These are phyloP conservation scores for Drosophila fulvimacula DNA, from an alignment of 2,888 invertebrate species.

Conservation along the genomic window DNA sequence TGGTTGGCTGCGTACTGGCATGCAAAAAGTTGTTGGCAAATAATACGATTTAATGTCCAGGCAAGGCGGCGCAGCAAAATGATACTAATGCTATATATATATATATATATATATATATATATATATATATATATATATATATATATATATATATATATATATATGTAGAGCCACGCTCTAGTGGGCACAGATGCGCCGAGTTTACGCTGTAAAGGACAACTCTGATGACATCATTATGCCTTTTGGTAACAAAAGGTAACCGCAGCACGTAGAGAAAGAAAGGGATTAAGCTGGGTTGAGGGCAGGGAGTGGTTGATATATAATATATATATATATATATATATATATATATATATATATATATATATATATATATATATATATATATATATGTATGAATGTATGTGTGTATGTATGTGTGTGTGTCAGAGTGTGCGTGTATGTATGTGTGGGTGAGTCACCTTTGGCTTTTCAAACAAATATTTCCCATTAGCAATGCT, in stretches of 20 bases:
- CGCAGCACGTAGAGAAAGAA: constrained; percentile 43
- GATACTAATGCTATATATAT: constrained; percentile 57
- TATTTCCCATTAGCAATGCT: constrained; percentile 79
- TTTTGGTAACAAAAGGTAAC: constrained; percentile 78
- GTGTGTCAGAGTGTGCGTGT: constrained; percentile 1
- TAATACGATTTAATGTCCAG: constrained; percentile 72
- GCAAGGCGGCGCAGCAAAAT: constrained; percentile 37
- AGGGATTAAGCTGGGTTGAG: constrained; percentile 4
- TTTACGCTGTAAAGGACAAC: constrained; percentile 43
- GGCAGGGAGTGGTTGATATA: constrained; percentile 16
- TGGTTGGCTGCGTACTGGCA: constrained; percentile 13
- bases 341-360: too few species aligned
- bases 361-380: too few species aligned
- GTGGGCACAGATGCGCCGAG: constrained; percentile 55
- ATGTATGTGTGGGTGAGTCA: constrained; percentile 63
- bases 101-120: constrained; percentile 6
- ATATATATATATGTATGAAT: too few species aligned
- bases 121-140: constrained; percentile 1
- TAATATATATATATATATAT: too few species aligned
- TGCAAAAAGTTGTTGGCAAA: constrained; percentile 49
- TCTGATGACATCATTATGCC: constrained; percentile 79
- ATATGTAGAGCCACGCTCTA: not conserved
- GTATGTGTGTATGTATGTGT: constrained; percentile 8
- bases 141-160: constrained; percentile 1
- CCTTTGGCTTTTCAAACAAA: constrained; percentile 79